Evolutionary conservation across 2,797 vertebrate genomes (phyloP), one percentile per base, ranked within the genome.

Genomic region (Dicrostonyx torquatus): DNA sequence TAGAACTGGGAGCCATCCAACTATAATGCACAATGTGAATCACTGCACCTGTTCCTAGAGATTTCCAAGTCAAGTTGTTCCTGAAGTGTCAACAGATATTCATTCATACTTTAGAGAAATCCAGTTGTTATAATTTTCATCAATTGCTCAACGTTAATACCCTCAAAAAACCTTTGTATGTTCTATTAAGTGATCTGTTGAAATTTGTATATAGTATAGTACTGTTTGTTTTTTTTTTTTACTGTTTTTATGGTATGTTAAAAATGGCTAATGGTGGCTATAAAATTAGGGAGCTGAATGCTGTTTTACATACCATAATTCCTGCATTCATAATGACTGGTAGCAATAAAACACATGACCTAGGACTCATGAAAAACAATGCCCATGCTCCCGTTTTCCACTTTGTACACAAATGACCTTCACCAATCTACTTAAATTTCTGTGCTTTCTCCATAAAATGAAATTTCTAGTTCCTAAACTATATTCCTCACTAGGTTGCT

Each of bases 211-310:
- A 75, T 10, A 84, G 6, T 58, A 0, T 45, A n/a, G 55, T 89
- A n/a, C 90, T 90, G 83, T 60, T 26, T 18, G 91, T 70, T 20
- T 22, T 40, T 72, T n/a, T 70, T 70, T 68, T 72, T 72, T 5
- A 22, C 60, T 82, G 12, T 73, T 53, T 77, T 89, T 68, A 64
- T n/a, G 85, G 58, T 66, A 17, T 73, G 86, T 45, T 50, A 86
- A 86, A 90, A 97, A 76, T 89, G 24, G 92, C 58, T 62, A 37
- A 84, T 43, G 62, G 13, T 82, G 3, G 68, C 64, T 77, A 92
- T 90, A 58, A 75, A 91, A 72, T 53, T 9, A 64, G 48, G 43
- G 50, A 64, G 6, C 77, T 75, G 45, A 29, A 58, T 2, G 11
- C 48, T 89, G 2, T 45, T 58, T 20, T 11, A 62, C 37, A 29